A percentile compares a stretch with the other conserved stretches of the same genome.
Evolutionary conservation across 2,113 vertebrate species (phyloP).

Genomic region (Rhizomys pruinosus): DNA sequence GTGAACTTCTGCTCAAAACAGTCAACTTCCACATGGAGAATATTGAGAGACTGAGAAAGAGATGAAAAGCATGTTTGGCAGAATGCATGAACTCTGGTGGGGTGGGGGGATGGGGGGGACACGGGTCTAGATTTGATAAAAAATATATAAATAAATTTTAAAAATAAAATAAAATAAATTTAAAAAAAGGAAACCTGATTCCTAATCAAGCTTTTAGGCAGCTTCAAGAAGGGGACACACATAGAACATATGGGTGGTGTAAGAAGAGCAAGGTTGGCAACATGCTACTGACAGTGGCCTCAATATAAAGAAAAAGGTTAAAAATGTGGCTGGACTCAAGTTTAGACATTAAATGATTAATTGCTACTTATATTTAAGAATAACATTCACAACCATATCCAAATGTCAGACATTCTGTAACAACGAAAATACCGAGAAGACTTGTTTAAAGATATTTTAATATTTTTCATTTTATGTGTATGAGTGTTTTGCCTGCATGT

Average conservation of each 20-base stretch:
- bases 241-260: background rate
- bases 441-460: background rate
- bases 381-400: background rate
- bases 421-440: background rate
- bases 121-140: too few species aligned
- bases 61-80: too few species aligned
- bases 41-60: too few species aligned
- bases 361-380: background rate
- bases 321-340: background rate
- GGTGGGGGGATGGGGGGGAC: too few species aligned
- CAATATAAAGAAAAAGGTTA: background rate
- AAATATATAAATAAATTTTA: too few species aligned
- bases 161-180: too few species aligned
- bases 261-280: background rate
- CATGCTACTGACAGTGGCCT: background rate
- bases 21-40: too few species aligned
- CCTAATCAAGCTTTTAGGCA: background rate
- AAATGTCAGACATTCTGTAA: constrained; percentile 19
- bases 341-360: background rate
- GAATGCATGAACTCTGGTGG: too few species aligned
- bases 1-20: too few species aligned
- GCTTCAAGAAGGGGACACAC: background rate
- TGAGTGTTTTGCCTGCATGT: too few species aligned
- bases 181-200: background rate
- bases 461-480: too few species aligned